A percentile compares a stretch with the other conserved stretches of the same genome.
phyloP scores from a whole-genome alignment of 2,888 invertebrate species.

The Eupelmus urozonus region DNA sequence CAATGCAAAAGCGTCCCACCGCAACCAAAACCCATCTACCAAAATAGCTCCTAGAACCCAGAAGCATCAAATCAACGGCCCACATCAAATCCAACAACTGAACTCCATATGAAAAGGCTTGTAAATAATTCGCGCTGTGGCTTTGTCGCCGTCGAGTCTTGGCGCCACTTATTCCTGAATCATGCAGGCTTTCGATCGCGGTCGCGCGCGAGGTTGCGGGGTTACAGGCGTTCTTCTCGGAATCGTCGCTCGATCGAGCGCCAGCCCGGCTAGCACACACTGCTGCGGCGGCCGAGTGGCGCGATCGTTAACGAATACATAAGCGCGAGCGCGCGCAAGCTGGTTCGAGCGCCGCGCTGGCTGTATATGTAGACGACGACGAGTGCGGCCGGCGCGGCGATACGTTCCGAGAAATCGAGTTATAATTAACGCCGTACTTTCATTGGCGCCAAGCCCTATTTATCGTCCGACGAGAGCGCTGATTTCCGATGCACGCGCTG shows the following conservation, averaged over 20 bases:
- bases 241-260: slow-evolving; percentile 59
- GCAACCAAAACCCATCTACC: no score
- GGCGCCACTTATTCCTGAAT: slow-evolving; percentile 50
- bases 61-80: no score
- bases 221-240: slow-evolving; percentile 63
- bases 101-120: no score
- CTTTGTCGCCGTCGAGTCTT: no score
- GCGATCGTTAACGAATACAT: slow-evolving; percentile 47
- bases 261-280: not conserved
- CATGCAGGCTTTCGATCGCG: slow-evolving; percentile 62
- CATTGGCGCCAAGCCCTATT: slow-evolving; percentile 52
- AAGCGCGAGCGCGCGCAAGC: not conserved
- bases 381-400: not conserved
- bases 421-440: slow-evolving; percentile 57
- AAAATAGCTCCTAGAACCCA: no score
- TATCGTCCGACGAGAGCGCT: slow-evolving; percentile 8
- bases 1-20: no score
- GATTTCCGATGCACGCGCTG: not conserved
- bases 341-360: not conserved
- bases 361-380: no score
- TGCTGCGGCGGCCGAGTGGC: not conserved
- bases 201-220: slow-evolving; percentile 60
- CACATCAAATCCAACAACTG: no score
- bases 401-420: slow-evolving; percentile 56
- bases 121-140: no score